Evolutionary conservation across 37 sponge, comb jelly and placozoan genomes (phyloP).

Genomic region (Bolinopsis microptera): DNA sequence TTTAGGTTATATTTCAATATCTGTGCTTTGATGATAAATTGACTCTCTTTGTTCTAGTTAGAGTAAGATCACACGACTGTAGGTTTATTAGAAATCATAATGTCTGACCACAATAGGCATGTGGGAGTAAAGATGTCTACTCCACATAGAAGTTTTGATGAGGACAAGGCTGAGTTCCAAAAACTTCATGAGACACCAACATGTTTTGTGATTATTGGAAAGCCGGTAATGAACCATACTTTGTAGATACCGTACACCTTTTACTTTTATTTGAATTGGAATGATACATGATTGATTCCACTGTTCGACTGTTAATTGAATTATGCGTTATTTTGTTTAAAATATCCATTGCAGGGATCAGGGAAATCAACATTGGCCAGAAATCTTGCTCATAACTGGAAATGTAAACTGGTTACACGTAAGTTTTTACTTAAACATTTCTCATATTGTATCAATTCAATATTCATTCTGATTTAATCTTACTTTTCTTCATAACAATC

Average conservation of each 20-base stretch:
- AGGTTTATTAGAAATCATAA: too few species aligned
- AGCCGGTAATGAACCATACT: background rate
- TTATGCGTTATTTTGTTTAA: background rate
- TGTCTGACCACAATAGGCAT: too few species aligned
- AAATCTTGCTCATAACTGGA: conserved; percentile 76
- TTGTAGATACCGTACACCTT: background rate
- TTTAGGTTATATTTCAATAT: too few species aligned
- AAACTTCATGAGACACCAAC: conserved; percentile 63
- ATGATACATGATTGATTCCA: too few species aligned
- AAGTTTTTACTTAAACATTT: conserved; percentile 3
- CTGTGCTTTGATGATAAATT: too few species aligned
- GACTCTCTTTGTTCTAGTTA: too few species aligned
- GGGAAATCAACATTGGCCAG: conserved; percentile 84
- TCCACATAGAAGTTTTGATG: conserved; percentile 2
- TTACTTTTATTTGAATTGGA: background rate
- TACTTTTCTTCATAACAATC: too few species aligned
- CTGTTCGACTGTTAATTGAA: background rate
- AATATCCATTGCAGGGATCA: conserved; percentile 69
- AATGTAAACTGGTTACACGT: conserved; percentile 81
- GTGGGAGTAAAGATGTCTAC: background rate
- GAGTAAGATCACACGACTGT: too few species aligned
- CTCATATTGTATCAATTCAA: background rate
- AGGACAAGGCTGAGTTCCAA: conserved; percentile 58
- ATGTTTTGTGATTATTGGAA: conserved; percentile 53
- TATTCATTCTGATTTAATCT: too few species aligned